Evolutionary conservation across 2,888 invertebrate species (phyloP).

Genomic region (Archips xylosteana): DNA sequence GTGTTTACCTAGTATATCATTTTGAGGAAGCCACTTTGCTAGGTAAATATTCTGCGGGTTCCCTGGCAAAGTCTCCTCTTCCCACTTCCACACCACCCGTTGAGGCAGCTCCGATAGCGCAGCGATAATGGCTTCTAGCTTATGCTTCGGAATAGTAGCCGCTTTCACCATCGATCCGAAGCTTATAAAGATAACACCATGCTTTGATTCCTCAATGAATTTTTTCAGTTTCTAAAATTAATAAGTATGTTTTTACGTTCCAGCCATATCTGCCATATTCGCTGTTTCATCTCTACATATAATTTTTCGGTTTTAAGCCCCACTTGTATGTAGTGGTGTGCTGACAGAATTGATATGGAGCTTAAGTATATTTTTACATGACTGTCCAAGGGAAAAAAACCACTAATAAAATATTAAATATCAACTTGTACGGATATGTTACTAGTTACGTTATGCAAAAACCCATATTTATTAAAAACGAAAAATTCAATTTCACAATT

Average conservation of each 20-base stretch:
- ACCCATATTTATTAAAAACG: too few species aligned
- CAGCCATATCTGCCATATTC: too few species aligned
- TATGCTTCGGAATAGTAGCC: slow-evolving; percentile 84
- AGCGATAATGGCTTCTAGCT: slow-evolving; percentile 82
- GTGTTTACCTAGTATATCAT: slow-evolving; percentile 68
- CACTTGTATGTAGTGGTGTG: too few species aligned
- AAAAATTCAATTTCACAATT: too few species aligned
- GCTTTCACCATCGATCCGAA: slow-evolving; percentile 88
- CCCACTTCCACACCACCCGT: slow-evolving; percentile 90
- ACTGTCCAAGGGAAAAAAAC: too few species aligned
- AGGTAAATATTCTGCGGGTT: slow-evolving; percentile 84
- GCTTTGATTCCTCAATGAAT: slow-evolving; percentile 86
- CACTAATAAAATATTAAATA: too few species aligned
- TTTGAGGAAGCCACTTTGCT: slow-evolving; percentile 86
- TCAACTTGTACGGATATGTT: too few species aligned
- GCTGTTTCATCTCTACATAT: too few species aligned
- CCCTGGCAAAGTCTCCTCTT: slow-evolving; percentile 79
- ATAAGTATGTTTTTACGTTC: not conserved
- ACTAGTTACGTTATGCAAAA: too few species aligned
- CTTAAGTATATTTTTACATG: too few species aligned
- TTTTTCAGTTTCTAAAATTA: slow-evolving; percentile 78
- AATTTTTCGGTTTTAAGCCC: too few species aligned
- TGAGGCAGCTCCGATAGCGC: slow-evolving; percentile 74
- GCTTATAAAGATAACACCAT: slow-evolving; percentile 89
- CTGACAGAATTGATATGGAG: too few species aligned